Evolutionary conservation across 2,888 invertebrate genomes (phyloP).

Genomic region (Tanytarsus gracilentus): DNA sequence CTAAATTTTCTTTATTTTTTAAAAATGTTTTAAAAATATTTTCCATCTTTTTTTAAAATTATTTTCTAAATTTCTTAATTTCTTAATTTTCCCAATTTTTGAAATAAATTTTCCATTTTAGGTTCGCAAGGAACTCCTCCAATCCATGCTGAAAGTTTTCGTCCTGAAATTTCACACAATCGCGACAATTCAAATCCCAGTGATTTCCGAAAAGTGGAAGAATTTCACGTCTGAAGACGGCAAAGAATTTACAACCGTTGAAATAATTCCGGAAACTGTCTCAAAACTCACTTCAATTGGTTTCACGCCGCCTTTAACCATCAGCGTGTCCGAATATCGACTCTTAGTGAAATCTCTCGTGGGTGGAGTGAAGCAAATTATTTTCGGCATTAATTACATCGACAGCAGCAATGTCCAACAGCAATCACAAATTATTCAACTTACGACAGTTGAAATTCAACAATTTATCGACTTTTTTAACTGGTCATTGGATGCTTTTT

Average conservation of each 20-base stretch:
- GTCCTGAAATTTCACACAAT: slow-evolving; percentile 94
- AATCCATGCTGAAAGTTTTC: slow-evolving; percentile 89
- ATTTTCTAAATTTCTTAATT: no score
- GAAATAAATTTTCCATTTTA: no score
- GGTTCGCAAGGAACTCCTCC: slow-evolving; percentile 57
- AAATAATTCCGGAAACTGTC: slow-evolving; percentile 33
- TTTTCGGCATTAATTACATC: slow-evolving; percentile 60
- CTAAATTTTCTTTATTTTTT: no score
- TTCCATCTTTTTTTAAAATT: no score
- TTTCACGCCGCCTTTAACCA: slow-evolving; percentile 59
- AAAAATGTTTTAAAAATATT: no score
- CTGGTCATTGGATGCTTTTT: slow-evolving; percentile 89
- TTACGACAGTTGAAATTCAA: slow-evolving; percentile 70
- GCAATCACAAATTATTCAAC: slow-evolving; percentile 39
- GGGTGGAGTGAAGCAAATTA: slow-evolving; percentile 92
- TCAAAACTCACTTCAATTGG: slow-evolving; percentile 45
- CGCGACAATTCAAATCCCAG: slow-evolving; percentile 83
- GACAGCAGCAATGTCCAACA: slow-evolving; percentile 37
- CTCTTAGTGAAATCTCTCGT: slow-evolving; percentile 90
- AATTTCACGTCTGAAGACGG: slow-evolving; percentile 27
- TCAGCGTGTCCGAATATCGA: slow-evolving; percentile 83
- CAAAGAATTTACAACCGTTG: slow-evolving; percentile 31
- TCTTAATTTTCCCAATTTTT: no score
- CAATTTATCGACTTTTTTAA: slow-evolving; percentile 87
- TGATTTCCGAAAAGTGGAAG: slow-evolving; percentile 72